These are phyloP conservation scores for Conistra vaccinii DNA, from an alignment of 2,888 invertebrate species.

Conservation along the genomic window DNA sequence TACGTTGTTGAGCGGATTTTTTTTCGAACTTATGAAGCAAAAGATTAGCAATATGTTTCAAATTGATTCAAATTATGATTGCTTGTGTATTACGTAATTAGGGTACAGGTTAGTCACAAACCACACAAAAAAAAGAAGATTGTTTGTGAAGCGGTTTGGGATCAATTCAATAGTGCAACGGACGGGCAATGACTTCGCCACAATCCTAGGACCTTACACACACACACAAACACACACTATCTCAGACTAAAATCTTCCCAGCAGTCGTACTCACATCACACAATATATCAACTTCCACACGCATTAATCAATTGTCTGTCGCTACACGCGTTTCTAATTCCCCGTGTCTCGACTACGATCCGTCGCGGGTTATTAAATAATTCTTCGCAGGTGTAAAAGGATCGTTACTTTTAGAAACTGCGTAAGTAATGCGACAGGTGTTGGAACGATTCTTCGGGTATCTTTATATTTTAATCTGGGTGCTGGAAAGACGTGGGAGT, in stretches of 20 bases:
- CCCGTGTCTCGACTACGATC: slow-evolving; percentile 20
- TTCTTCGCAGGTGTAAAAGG: slow-evolving; percentile 67
- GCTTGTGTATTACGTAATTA: no score
- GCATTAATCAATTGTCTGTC: slow-evolving; percentile 61
- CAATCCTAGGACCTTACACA: background rate
- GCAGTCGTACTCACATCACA: slow-evolving; percentile 19
- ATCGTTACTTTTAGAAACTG: slow-evolving; percentile 17
- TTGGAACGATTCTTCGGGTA: slow-evolving; percentile 25
- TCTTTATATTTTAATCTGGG: slow-evolving; percentile 60
- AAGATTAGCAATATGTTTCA: no score
- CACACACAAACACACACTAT: background rate
- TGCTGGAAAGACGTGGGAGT: slow-evolving; percentile 5
- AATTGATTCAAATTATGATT: no score
- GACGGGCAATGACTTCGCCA: background rate
- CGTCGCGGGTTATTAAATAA: slow-evolving; percentile 72
- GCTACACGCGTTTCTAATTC: slow-evolving; percentile 39
- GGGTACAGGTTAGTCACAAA: no score
- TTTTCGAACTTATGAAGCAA: no score
- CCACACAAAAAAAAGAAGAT: no score
- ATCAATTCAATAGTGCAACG: background rate
- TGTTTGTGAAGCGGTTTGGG: background rate
- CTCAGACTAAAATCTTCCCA: background rate
- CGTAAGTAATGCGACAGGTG: slow-evolving; percentile 56
- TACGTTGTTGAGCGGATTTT: no score
- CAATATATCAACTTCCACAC: slow-evolving; percentile 50